Conservation (phyloP, 2,113 vertebrate genomes). For the Astur gentilis region DNA sequence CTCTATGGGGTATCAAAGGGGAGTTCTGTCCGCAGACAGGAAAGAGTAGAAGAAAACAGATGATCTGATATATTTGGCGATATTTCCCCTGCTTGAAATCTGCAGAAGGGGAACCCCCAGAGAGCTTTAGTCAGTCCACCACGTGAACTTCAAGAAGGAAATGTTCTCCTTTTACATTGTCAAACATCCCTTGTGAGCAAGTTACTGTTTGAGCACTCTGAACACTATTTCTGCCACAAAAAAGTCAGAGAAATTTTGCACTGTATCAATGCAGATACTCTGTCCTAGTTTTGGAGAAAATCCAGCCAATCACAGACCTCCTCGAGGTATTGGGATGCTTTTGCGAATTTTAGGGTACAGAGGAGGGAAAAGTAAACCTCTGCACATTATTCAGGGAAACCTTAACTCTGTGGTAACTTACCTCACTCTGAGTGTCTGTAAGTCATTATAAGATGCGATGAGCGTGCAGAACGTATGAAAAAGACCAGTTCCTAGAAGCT, state of each 20-base stretch:
- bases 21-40: constrained; percentile 7
- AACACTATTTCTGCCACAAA: neutral
- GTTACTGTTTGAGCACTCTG: constrained; percentile 4
- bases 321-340: neutral
- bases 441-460: neutral
- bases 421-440: neutral
- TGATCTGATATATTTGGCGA: neutral
- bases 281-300: neutral
- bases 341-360: neutral
- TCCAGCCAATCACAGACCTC: neutral
- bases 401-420: neutral
- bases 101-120: constrained; percentile 39
- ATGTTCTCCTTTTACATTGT: constrained; percentile 32
- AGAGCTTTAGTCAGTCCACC: constrained; percentile 18
- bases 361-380: neutral
- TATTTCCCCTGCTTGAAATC: constrained; percentile 24
- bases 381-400: neutral
- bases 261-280: neutral
- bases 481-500: neutral
- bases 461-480: neutral
- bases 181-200: neutral
- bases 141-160: constrained; percentile 33
- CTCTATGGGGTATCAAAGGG: neutral
- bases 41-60: constrained; percentile 22
- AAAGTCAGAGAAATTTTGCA: neutral